These are phyloP conservation scores for Hirudinaria manillensis DNA, from an alignment of 2,888 invertebrate genomes.

Conservation along the genomic window DNA sequence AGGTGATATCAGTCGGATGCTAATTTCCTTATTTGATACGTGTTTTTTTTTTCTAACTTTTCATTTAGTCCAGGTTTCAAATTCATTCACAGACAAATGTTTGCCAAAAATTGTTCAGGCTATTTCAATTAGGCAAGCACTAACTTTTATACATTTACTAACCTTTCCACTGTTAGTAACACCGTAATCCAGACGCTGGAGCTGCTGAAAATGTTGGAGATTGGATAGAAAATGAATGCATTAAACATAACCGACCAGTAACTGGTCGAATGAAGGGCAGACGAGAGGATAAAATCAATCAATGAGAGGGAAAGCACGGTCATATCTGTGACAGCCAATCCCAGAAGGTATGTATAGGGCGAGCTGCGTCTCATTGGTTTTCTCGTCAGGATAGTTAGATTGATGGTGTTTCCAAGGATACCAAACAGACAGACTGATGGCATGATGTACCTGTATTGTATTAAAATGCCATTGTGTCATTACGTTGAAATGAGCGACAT, in stretches of 20 bases:
- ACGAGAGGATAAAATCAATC: slow-evolving; percentile 38
- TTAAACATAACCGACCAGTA: slow-evolving; percentile 45
- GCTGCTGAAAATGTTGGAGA: slow-evolving; percentile 46
- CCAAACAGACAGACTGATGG: slow-evolving; percentile 48
- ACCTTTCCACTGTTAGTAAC: slow-evolving; percentile 48
- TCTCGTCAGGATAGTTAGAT: slow-evolving; percentile 47
- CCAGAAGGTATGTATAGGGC: slow-evolving; percentile 49
- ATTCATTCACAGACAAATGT: neutral
- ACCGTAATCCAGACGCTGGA: slow-evolving; percentile 48
- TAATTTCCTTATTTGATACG: too few relatives aligned
- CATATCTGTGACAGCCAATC: slow-evolving; percentile 47
- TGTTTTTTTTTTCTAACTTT: too few relatives aligned
- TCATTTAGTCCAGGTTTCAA: neutral
- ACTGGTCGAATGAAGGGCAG: slow-evolving; percentile 30
- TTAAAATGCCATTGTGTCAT: too few relatives aligned
- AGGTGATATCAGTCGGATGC: too few relatives aligned
- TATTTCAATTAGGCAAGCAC: neutral
- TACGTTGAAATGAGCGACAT: too few relatives aligned
- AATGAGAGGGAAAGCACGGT: slow-evolving; percentile 45
- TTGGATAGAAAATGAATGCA: slow-evolving; percentile 45
- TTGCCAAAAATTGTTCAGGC: neutral
- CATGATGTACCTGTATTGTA: slow-evolving; percentile 40
- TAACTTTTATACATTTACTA: slow-evolving; percentile 39
- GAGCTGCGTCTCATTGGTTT: slow-evolving; percentile 46
- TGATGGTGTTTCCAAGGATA: slow-evolving; percentile 48